These are phyloP conservation scores for Sebastes minor DNA, from an alignment of 2,797 vertebrate genomes.

Conservation along the genomic window DNA sequence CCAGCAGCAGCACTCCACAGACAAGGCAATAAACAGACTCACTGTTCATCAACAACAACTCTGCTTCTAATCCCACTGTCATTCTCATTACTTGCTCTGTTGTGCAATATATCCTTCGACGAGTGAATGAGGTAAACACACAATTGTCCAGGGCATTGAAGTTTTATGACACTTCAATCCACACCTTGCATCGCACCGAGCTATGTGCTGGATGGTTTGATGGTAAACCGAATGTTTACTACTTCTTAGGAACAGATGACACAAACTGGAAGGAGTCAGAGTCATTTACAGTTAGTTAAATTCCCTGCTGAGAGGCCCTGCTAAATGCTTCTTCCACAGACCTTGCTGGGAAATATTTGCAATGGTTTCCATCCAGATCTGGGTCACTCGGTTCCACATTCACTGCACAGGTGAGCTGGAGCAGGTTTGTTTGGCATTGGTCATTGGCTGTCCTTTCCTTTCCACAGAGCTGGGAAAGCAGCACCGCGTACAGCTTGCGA, in stretches of 20 bases:
- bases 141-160: neutral
- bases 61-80: constrained; percentile 27
- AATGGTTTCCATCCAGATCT: constrained; percentile 84
- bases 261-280: constrained; percentile 69
- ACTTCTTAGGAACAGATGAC: constrained; percentile 76
- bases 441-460: constrained; percentile 79
- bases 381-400: constrained; percentile 78
- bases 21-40: constrained; percentile 63
- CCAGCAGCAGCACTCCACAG: constrained; percentile 49
- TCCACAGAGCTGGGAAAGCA: constrained; percentile 77
- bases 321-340: constrained; percentile 77
- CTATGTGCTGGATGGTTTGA: constrained; percentile 47
- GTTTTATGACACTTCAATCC: constrained; percentile 35
- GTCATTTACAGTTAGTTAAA: constrained; percentile 79
- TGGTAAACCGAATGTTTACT: constrained; percentile 73
- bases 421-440: constrained; percentile 81
- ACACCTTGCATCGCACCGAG: constrained; percentile 42
- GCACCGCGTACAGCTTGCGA: constrained; percentile 73
- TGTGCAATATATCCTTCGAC: constrained; percentile 17
- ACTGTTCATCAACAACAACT: constrained; percentile 57
- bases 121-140: constrained; percentile 16
- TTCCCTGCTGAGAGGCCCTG: constrained; percentile 74
- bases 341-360: constrained; percentile 82
- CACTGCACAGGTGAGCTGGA: constrained; percentile 83
- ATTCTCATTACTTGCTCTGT: constrained; percentile 6